Evolutionary conservation across 2,888 invertebrate species (phyloP).

Genomic region (Drosophila demipolita): DNA sequence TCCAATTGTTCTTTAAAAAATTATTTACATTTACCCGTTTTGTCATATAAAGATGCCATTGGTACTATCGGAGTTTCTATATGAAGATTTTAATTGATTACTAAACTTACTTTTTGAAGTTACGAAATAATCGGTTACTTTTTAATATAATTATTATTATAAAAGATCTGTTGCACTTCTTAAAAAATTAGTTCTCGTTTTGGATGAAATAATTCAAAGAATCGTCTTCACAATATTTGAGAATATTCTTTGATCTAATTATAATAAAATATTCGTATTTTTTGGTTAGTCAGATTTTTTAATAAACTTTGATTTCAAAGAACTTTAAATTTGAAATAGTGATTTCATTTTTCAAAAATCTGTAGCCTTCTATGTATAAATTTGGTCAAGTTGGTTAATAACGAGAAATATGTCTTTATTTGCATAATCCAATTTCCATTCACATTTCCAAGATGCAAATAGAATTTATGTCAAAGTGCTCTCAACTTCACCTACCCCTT

Average conservation of each 20-base stretch:
- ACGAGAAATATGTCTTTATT: background rate
- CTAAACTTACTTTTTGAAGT: background rate
- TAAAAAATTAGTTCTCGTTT: background rate
- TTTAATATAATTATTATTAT: background rate
- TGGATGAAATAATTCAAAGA: background rate
- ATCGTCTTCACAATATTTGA: background rate
- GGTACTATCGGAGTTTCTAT: background rate
- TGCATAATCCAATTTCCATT: background rate
- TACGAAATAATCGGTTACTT: background rate
- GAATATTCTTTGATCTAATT: background rate
- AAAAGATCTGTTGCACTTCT: rapidly evolving
- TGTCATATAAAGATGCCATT: background rate
- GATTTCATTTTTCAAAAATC: no score
- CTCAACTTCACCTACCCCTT: background rate
- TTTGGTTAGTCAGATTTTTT: background rate
- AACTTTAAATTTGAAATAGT: no score
- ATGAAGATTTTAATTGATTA: background rate
- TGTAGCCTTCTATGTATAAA: background rate
- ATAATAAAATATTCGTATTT: background rate
- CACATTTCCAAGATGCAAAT: background rate
- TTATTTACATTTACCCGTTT: background rate
- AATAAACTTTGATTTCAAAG: no score
- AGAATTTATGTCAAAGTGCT: background rate
- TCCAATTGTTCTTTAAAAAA: background rate
- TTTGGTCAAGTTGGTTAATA: background rate